Percentiles rank a stretch among this genome's conserved stretches.
Evolutionary conservation across 1,140 invertebrate genomes (phyloP).

Genomic region (Paralvinella palmiformis): DNA sequence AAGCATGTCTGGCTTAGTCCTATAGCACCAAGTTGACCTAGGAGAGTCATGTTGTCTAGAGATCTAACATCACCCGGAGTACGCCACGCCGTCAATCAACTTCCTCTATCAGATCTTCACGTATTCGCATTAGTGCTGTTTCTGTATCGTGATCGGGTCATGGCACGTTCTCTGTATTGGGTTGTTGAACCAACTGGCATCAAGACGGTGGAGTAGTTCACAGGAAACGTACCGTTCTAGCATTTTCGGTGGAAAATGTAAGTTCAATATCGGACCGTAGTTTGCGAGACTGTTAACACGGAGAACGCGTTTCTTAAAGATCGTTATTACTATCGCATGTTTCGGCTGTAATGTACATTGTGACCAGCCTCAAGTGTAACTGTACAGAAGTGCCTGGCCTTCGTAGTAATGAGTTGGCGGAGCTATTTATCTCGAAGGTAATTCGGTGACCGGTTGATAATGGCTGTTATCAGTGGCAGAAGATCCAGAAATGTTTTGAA

Average conservation of each 20-base stretch:
- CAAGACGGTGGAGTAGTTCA: not conserved
- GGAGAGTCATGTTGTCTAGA: not conserved
- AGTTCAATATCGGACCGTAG: not conserved
- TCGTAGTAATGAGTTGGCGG: no score
- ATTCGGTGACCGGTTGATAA: no score
- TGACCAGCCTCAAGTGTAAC: no score
- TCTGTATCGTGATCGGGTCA: not conserved
- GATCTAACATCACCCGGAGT: no score
- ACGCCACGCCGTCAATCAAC: not conserved
- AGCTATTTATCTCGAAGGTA: no score
- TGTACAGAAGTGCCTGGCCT: no score
- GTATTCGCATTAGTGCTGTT: not conserved
- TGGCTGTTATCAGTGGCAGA: no score
- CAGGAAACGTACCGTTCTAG: not conserved
- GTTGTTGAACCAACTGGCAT: conserved; percentile 1
- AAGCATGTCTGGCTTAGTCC: not conserved
- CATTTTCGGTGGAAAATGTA: not conserved
- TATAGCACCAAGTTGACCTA: not conserved
- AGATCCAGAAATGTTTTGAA: no score
- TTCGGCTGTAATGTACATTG: no score
- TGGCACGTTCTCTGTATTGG: not conserved
- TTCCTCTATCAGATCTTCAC: not conserved
- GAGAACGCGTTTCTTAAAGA: not conserved
- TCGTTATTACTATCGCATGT: not conserved
- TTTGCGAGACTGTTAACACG: not conserved